These are phyloP conservation scores for Typhlomys cinereus DNA, from an alignment of 2,113 vertebrate genomes.

Conservation along the genomic window DNA sequence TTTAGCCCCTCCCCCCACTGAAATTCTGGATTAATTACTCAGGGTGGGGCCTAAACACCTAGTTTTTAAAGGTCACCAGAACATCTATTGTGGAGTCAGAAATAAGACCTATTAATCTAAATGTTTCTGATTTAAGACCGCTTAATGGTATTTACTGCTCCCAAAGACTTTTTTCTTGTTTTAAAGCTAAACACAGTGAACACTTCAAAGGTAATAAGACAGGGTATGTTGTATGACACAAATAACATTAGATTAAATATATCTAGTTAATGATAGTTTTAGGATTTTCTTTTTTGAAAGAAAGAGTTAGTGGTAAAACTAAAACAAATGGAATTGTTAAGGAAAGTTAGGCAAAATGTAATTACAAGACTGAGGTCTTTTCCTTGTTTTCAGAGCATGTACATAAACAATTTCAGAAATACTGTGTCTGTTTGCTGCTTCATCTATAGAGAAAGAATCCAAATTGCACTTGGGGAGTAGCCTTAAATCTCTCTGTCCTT, in stretches of 20 bases:
- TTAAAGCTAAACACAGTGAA: slow-evolving; percentile 48
- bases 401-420: slow-evolving; percentile 49
- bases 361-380: slow-evolving; percentile 33
- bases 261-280: slow-evolving; percentile 17
- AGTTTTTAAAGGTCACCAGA: background rate
- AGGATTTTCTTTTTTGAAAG: background rate
- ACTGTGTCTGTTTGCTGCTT: background rate
- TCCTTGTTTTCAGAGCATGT: slow-evolving; percentile 13
- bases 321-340: background rate
- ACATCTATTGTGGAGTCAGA: background rate
- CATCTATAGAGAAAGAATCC: slow-evolving; percentile 43
- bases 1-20: background rate
- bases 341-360: slow-evolving; percentile 27
- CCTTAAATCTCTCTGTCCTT: background rate
- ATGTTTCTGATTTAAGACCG: slow-evolving; percentile 11
- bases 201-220: slow-evolving; percentile 37
- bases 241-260: slow-evolving; percentile 45
- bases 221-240: background rate
- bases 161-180: background rate
- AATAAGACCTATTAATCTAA: background rate
- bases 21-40: slow-evolving; percentile 26
- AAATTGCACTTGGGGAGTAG: background rate
- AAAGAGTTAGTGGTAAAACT: slow-evolving; percentile 38
- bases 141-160: background rate
- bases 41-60: background rate